Conservation (phyloP, 2,888 invertebrate species). For the Nowickia ferox region DNA sequence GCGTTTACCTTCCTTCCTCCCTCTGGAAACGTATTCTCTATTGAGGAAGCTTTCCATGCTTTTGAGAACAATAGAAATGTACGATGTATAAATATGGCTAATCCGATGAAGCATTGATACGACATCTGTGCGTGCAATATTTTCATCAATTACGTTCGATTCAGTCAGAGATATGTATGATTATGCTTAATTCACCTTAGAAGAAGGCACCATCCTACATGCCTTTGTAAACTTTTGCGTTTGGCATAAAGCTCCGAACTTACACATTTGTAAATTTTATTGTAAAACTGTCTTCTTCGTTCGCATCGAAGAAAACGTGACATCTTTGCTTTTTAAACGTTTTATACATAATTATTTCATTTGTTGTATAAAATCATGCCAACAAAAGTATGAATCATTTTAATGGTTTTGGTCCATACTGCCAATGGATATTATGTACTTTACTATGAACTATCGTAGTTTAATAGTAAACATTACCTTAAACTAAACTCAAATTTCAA, state of each 20-base stretch:
- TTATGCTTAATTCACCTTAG: slow-evolving; percentile 71
- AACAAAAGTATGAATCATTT: slow-evolving; percentile 80
- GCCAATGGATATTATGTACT: slow-evolving; percentile 83
- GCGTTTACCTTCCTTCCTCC: slow-evolving; percentile 30
- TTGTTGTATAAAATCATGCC: slow-evolving; percentile 60
- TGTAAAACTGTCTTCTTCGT: slow-evolving; percentile 18
- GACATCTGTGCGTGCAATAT: slow-evolving; percentile 38
- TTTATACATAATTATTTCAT: background rate
- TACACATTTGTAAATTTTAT: slow-evolving; percentile 58
- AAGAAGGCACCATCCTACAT: slow-evolving; percentile 77
- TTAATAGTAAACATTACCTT: slow-evolving; percentile 66
- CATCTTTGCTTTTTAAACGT: slow-evolving; percentile 13
- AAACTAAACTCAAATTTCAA: slow-evolving; percentile 35
- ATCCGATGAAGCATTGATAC: slow-evolving; percentile 36
- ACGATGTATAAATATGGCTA: slow-evolving; percentile 60
- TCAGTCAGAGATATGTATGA: slow-evolving; percentile 81
- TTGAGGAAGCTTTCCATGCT: slow-evolving; percentile 37
- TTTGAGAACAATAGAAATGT: slow-evolving; percentile 43
- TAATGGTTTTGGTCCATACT: slow-evolving; percentile 83
- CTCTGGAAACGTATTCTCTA: slow-evolving; percentile 23
- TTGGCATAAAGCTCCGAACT: slow-evolving; percentile 73
- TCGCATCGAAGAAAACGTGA: slow-evolving; percentile 31
- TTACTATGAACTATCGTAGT: slow-evolving; percentile 81
- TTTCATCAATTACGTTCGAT: slow-evolving; percentile 74
- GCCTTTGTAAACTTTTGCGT: slow-evolving; percentile 81